These are phyloP conservation scores for Zaprionus nigranus DNA, from an alignment of 1,140 invertebrate species.

Conservation along the genomic window DNA sequence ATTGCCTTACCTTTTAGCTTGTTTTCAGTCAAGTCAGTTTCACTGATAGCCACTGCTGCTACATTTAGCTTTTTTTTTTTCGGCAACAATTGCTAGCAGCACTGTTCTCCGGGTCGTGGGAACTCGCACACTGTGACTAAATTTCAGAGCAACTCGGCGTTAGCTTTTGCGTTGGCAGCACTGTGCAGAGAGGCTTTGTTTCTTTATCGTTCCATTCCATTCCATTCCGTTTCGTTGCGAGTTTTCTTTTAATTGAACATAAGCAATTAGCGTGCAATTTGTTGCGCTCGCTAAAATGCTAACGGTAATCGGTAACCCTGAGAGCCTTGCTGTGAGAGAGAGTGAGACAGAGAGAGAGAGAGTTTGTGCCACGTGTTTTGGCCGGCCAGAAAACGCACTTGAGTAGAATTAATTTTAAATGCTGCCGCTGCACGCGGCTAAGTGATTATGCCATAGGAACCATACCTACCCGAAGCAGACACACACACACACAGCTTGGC, in stretches of 20 bases:
- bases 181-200: slow-evolving; percentile 7
- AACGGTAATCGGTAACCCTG: slow-evolving; percentile 61
- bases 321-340: neutral
- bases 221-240: slow-evolving; percentile 30
- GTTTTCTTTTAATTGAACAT: slow-evolving; percentile 81
- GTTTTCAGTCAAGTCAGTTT: neutral
- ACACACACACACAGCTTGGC: neutral
- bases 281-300: slow-evolving; percentile 67
- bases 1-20: neutral
- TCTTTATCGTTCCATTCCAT: slow-evolving; percentile 9
- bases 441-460: slow-evolving; percentile 72
- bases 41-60: no score
- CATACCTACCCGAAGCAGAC: neutral
- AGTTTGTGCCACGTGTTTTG: slow-evolving; percentile 66
- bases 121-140: slow-evolving; percentile 50
- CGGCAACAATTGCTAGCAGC: neutral
- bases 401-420: slow-evolving; percentile 84
- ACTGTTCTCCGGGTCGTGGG: slow-evolving; percentile 30
- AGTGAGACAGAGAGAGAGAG: neutral
- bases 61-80: neutral
- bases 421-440: slow-evolving; percentile 79
- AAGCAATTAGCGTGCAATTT: slow-evolving; percentile 84
- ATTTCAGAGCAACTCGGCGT: slow-evolving; percentile 33
- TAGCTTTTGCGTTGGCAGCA: neutral
- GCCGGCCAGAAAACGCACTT: slow-evolving; percentile 73